These are phyloP conservation scores for Catocala fraxini DNA, from an alignment of 2,888 invertebrate genomes.

Conservation along the genomic window DNA sequence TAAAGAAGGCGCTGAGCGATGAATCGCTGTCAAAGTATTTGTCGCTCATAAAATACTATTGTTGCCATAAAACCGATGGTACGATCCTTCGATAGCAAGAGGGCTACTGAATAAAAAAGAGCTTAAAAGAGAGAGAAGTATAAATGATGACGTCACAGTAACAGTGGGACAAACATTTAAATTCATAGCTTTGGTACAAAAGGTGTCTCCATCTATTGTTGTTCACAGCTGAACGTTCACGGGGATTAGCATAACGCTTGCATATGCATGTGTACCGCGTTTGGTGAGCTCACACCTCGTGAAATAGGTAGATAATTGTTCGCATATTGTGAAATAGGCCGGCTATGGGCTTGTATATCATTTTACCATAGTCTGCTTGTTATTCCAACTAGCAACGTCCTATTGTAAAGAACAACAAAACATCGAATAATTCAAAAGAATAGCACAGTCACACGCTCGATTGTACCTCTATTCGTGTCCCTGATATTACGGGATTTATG, in stretches of 20 bases:
- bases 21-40: no score
- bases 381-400: not conserved
- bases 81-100: no score
- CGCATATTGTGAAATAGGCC: constrained; percentile 39
- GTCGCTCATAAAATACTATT: no score
- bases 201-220: constrained; percentile 13
- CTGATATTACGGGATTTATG: no score
- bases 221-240: constrained; percentile 16
- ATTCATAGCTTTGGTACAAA: constrained; percentile 10
- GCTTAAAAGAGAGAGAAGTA: not conserved
- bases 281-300: constrained; percentile 47
- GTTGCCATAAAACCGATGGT: no score
- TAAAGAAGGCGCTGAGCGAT: no score
- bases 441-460: no score
- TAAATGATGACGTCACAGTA: no score
- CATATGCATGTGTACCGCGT: constrained; percentile 58
- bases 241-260: constrained; percentile 56
- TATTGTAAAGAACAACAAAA: no score
- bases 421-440: no score
- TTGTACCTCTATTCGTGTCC: no score
- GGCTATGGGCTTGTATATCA: constrained; percentile 23
- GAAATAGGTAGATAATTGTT: constrained; percentile 57
- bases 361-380: constrained; percentile 15
- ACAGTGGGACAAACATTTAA: not conserved
- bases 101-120: not conserved